Evolutionary conservation across 2,113 vertebrate genomes (phyloP).

Genomic region (Chloropsis hardwickii): DNA sequence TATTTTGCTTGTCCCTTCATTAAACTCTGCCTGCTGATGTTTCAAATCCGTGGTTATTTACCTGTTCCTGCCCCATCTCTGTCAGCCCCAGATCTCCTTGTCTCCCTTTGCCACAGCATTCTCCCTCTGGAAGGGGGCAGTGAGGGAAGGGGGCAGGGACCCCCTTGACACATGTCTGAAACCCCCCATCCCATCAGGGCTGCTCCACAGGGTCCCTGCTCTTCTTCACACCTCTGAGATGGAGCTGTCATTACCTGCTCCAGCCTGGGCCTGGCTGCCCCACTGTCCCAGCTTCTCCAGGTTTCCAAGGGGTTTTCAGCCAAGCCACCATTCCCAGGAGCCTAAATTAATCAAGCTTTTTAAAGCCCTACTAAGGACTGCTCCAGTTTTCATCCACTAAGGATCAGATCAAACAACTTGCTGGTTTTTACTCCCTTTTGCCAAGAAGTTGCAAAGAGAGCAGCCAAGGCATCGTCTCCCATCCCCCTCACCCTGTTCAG

Average conservation of each 20-base stretch:
- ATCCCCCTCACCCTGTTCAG: neutral
- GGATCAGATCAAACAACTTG: neutral
- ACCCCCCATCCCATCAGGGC: neutral
- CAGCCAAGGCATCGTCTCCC: neutral
- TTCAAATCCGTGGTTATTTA: neutral
- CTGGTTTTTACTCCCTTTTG: neutral
- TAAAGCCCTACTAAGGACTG: neutral
- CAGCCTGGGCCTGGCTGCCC: neutral
- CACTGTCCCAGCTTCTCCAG: accelerated
- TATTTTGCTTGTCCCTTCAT: neutral
- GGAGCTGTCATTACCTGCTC: neutral
- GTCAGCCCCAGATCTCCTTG: neutral
- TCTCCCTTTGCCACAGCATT: neutral
- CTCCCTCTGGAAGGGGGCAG: neutral
- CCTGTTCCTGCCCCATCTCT: neutral
- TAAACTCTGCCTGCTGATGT: neutral
- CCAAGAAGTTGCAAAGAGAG: neutral
- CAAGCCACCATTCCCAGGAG: neutral
- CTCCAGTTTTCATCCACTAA: neutral
- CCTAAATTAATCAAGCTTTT: neutral
- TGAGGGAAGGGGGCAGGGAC: no score
- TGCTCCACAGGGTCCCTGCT: neutral
- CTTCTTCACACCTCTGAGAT: neutral
- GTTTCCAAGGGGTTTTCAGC: neutral
- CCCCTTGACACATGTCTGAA: neutral